Evolutionary conservation across 2,113 vertebrate species (phyloP).

Genomic region (Sinocyclocheilus maitianheensis): DNA sequence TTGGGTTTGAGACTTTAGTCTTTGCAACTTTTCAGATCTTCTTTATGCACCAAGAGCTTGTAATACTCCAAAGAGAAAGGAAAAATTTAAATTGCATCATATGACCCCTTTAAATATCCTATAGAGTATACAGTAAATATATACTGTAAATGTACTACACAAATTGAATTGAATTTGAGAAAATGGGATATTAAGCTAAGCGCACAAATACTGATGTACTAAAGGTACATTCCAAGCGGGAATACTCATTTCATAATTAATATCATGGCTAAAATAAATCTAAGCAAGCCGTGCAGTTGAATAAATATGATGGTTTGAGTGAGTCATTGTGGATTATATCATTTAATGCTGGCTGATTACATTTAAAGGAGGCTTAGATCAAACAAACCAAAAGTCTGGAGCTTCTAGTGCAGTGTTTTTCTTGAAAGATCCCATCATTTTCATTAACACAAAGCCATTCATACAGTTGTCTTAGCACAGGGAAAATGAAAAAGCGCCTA

Average conservation of each 20-base stretch:
- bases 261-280: slow-evolving; percentile 24
- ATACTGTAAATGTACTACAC: too few relatives aligned
- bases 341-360: slow-evolving; percentile 8
- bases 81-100: too few relatives aligned
- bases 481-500: slow-evolving; percentile 5
- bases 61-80: too few relatives aligned
- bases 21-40: too few relatives aligned
- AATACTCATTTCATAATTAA: slow-evolving; percentile 37
- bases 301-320: slow-evolving; percentile 36
- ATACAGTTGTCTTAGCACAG: background rate
- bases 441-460: background rate
- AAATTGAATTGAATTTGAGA: too few relatives aligned
- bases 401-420: background rate
- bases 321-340: slow-evolving; percentile 38
- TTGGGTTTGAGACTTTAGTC: too few relatives aligned
- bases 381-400: background rate
- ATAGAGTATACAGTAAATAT: background rate
- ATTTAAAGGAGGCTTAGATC: slow-evolving; percentile 28
- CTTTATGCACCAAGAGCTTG: too few relatives aligned
- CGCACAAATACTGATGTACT: background rate
- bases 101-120: background rate
- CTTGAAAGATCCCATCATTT: background rate
- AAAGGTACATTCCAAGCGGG: background rate
- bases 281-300: background rate
- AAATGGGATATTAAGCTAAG: too few relatives aligned